Evolutionary conservation across 2,113 vertebrate genomes (phyloP).

Genomic region (Callipepla squamata): DNA sequence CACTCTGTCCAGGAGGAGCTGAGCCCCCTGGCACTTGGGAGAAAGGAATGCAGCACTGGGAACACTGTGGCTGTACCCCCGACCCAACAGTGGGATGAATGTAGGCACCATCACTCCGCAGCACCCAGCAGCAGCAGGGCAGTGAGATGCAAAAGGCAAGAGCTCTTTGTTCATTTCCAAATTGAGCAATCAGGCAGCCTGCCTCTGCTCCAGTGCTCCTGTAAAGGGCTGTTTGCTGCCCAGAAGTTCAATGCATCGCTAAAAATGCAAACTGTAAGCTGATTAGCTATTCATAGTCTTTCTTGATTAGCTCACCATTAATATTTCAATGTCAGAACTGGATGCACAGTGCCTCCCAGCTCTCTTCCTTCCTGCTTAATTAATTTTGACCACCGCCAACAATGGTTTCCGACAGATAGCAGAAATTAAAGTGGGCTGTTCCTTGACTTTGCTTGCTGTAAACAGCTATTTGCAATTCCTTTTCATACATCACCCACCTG

Average conservation of each 20-base stretch:
- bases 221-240: slow-evolving; percentile 24
- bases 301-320: slow-evolving; percentile 69
- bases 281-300: slow-evolving; percentile 65
- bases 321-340: slow-evolving; percentile 67
- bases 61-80: neutral
- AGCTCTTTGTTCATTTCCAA: slow-evolving; percentile 32
- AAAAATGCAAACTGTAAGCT: slow-evolving; percentile 55
- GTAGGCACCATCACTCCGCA: neutral
- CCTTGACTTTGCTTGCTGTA: slow-evolving; percentile 57
- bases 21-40: neutral
- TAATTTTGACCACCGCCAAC: slow-evolving; percentile 65
- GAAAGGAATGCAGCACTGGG: neutral
- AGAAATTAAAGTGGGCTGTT: slow-evolving; percentile 69
- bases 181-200: neutral
- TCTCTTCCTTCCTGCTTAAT: slow-evolving; percentile 72
- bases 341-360: slow-evolving; percentile 41
- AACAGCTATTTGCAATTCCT: slow-evolving; percentile 69
- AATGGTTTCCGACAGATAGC: slow-evolving; percentile 53
- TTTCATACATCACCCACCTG: slow-evolving; percentile 62
- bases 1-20: neutral
- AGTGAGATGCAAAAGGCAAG: neutral
- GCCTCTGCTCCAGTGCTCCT: neutral
- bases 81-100: neutral
- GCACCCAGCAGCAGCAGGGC: neutral
- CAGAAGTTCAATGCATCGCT: slow-evolving; percentile 25